Percentiles rank a stretch among this genome's conserved stretches.
Conservation (phyloP, 37 sponge, comb jelly and placozoan species). For the Agelas oroides region DNA sequence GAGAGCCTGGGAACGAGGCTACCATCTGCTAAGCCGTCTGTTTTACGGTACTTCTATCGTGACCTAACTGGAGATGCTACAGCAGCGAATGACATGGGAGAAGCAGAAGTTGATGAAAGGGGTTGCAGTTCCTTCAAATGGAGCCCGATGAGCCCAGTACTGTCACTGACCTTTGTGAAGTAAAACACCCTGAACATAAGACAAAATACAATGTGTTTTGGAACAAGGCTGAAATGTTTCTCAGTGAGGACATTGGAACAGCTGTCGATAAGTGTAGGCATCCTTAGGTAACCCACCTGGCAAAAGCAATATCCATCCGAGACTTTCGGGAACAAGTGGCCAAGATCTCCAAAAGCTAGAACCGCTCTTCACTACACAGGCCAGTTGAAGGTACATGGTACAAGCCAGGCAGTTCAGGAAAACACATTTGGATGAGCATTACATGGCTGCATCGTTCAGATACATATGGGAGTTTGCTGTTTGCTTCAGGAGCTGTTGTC, state of each 20-base stretch:
- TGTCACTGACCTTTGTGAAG: background rate
- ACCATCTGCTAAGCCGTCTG: background rate
- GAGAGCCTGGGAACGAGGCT: no score
- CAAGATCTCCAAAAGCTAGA: conserved; percentile 26
- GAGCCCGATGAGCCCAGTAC: conserved; percentile 1
- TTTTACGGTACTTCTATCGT: conserved; percentile 4
- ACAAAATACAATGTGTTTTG: background rate
- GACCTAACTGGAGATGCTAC: background rate
- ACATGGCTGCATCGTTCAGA: conserved; percentile 41
- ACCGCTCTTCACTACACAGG: conserved; percentile 42
- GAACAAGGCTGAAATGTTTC: no score
- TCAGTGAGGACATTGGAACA: background rate
- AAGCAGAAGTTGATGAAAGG: background rate
- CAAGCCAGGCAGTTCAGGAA: conserved; percentile 44
- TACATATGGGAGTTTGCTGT: conserved; percentile 47
- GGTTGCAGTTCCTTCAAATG: background rate
- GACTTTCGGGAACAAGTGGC: conserved; percentile 43
- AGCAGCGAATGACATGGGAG: background rate
- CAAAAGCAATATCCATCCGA: background rate
- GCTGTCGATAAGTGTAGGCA: conserved; percentile 6
- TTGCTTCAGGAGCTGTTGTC: background rate
- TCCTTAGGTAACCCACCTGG: background rate
- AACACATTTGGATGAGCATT: conserved; percentile 48
- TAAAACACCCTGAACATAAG: background rate
- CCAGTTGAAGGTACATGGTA: conserved; percentile 52